Evolutionary conservation across 2,113 vertebrate species (phyloP).

Genomic region (Dromaius novaehollandiae): DNA sequence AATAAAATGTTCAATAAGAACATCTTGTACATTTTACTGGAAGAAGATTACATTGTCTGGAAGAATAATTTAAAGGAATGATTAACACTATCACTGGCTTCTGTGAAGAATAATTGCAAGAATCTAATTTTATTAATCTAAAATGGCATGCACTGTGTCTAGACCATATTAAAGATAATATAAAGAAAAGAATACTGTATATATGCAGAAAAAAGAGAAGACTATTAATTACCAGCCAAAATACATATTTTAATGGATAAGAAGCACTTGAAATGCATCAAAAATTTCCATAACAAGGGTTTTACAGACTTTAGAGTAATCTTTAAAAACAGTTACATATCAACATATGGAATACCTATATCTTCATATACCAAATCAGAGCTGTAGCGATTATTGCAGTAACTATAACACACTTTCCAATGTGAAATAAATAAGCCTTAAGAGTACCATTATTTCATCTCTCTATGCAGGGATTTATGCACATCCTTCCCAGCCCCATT

Average conservation of each 20-base stretch:
- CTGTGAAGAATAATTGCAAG: constrained; percentile 25
- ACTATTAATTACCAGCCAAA: constrained; percentile 4
- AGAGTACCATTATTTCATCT: constrained; percentile 36
- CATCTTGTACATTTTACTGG: constrained; percentile 17
- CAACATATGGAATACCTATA: neutral
- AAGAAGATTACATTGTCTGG: constrained; percentile 34
- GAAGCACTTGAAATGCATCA: neutral
- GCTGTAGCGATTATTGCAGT: neutral
- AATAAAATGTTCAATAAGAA: constrained; percentile 41
- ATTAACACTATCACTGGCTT: constrained; percentile 31
- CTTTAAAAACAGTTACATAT: neutral
- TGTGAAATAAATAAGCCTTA: constrained; percentile 25
- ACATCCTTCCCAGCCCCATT: constrained; percentile 14
- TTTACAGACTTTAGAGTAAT: neutral
- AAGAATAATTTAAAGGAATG: constrained; percentile 39
- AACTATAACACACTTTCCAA: neutral
- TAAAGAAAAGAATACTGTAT: neutral
- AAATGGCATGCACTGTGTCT: neutral
- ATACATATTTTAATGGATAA: neutral
- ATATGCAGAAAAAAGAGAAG: neutral
- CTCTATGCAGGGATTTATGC: neutral
- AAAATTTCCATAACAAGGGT: neutral
- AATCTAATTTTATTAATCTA: constrained; percentile 28
- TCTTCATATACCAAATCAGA: neutral
- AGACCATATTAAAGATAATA: neutral